Evolutionary conservation across 1,140 invertebrate species (phyloP).

Genomic region (Calephelis nemesis): DNA sequence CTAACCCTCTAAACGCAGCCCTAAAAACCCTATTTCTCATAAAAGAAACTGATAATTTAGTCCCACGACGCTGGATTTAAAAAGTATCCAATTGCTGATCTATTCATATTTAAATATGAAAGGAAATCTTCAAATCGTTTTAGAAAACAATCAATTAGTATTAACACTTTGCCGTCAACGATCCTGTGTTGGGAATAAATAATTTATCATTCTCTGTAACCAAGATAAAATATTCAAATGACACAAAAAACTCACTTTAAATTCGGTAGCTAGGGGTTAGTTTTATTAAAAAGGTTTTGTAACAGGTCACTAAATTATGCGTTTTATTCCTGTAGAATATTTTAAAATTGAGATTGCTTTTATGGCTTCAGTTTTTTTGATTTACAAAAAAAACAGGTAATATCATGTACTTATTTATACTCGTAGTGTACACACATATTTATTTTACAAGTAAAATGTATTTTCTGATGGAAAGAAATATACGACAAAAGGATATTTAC

Average conservation of each 20-base stretch:
- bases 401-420: too few relatives aligned
- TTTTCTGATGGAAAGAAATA: too few relatives aligned
- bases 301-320: conserved; percentile 36
- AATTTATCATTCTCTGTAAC: conserved; percentile 37
- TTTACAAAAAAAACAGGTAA: too few relatives aligned
- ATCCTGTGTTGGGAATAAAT: conserved; percentile 24
- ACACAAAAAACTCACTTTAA: conserved; percentile 35
- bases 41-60: neutral
- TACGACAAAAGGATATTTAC: too few relatives aligned
- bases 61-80: neutral
- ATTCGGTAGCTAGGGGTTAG: conserved; percentile 37
- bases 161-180: conserved; percentile 36
- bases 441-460: too few relatives aligned
- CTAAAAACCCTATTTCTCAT: neutral
- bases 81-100: conserved; percentile 23
- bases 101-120: conserved; percentile 34
- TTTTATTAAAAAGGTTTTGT: conserved; percentile 29
- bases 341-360: conserved; percentile 3
- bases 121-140: conserved; percentile 31
- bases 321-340: conserved; percentile 1
- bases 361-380: neutral
- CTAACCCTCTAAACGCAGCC: neutral
- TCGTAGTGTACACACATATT: too few relatives aligned
- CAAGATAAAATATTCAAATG: conserved; percentile 34
- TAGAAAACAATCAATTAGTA: conserved; percentile 44